Percentiles rank a stretch among this genome's conserved stretches.
Evolutionary conservation across 2,888 invertebrate genomes (phyloP).

Genomic region (Shargacucullia verbasci): DNA sequence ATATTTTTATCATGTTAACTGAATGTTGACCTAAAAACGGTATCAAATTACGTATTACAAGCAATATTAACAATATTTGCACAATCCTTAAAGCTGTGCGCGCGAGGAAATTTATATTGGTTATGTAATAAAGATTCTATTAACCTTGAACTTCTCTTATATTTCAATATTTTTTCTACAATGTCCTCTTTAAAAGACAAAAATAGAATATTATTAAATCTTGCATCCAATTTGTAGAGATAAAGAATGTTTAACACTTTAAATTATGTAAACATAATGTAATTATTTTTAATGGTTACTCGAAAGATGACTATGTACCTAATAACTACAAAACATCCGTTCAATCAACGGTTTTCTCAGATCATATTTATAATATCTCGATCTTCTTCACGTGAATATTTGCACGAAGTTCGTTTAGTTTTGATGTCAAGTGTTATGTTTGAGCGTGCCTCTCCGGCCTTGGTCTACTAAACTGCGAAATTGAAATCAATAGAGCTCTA

Average conservation of each 20-base stretch:
- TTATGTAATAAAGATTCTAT: background rate
- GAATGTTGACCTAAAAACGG: no score
- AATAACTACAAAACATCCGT: conserved; percentile 3
- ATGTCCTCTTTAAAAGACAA: background rate
- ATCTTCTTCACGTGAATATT: conserved; percentile 44
- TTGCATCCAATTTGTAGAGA: conserved; percentile 11
- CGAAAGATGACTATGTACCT: conserved; percentile 1
- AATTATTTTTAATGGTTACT: background rate
- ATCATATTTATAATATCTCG: conserved; percentile 18
- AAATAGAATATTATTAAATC: conserved; percentile 8
- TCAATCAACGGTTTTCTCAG: conserved; percentile 5
- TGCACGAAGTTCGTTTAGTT: conserved; percentile 38
- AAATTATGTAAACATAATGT: background rate
- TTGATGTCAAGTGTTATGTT: conserved; percentile 52
- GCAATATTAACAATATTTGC: background rate
- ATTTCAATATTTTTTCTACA: conserved; percentile 12
- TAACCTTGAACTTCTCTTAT: conserved; percentile 29
- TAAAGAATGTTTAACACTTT: conserved; percentile 16
- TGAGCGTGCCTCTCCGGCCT: conserved; percentile 47
- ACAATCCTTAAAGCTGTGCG: background rate
- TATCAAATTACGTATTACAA: no score
- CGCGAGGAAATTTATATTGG: no score
- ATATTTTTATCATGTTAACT: no score
- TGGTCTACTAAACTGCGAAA: conserved; percentile 50
- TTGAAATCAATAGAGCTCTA: conserved; percentile 52